Conservation (phyloP, 2,888 invertebrate genomes). For the Campaea margaritaria region DNA sequence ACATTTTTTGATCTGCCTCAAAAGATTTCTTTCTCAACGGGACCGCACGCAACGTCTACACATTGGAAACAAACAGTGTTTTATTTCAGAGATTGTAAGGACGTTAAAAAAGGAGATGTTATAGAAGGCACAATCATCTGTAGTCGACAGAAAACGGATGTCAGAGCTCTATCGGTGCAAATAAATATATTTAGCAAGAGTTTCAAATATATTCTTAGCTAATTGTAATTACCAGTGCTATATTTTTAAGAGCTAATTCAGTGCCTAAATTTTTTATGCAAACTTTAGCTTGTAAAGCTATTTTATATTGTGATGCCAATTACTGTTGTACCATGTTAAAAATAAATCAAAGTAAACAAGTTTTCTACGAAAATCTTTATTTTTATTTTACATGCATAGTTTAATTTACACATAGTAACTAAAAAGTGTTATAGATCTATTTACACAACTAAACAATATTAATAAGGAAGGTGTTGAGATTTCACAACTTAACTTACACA, state of each 20-base stretch:
- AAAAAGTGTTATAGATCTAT: constrained; percentile 64
- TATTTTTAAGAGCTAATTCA: constrained; percentile 10
- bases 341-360: constrained; percentile 57
- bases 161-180: constrained; percentile 89
- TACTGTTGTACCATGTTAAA: constrained; percentile 11
- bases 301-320: constrained; percentile 24
- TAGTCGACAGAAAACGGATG: constrained; percentile 89
- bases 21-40: constrained; percentile 90
- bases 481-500: constrained; percentile 51
- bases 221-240: constrained; percentile 36
- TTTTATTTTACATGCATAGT: constrained; percentile 71
- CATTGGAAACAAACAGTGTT: constrained; percentile 99
- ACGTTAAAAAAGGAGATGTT: constrained; percentile 88
- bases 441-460: constrained; percentile 72
- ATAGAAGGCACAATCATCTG: constrained; percentile 90
- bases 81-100: constrained; percentile 90
- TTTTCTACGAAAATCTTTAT: constrained; percentile 82
- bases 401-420: constrained; percentile 70
- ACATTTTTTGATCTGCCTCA: constrained; percentile 91
- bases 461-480: constrained; percentile 62
- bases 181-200: constrained; percentile 87
- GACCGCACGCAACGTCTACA: constrained; percentile 90
- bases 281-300: constrained; percentile 33
- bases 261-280: constrained; percentile 32
- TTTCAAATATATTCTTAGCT: constrained; percentile 88